A percentile compares a stretch with the other conserved stretches of the same genome.
phyloP scores from a whole-genome alignment of 1,140 invertebrate genomes.

The Cryptotermes secundus region DNA sequence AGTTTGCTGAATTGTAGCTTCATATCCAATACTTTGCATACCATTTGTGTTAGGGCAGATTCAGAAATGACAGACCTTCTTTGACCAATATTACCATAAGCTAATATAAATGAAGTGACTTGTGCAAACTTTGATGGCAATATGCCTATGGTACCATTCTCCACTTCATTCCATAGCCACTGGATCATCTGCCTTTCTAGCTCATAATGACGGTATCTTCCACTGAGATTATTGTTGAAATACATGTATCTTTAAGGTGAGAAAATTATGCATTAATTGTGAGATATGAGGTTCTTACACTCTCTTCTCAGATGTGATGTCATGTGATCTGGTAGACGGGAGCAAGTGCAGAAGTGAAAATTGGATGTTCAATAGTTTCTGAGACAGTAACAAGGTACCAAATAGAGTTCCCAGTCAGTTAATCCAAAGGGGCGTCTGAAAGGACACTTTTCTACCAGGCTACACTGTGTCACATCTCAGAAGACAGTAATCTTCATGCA shows the following conservation, averaged over 20 bases:
- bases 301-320: too few relatives aligned
- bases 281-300: too few relatives aligned
- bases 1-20: constrained; percentile 35
- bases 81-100: constrained; percentile 43
- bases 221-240: constrained; percentile 53
- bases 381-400: too few relatives aligned
- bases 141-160: constrained; percentile 43
- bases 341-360: too few relatives aligned
- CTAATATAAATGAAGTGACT: constrained; percentile 50
- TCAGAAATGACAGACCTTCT: constrained; percentile 34
- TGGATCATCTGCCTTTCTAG: constrained; percentile 50
- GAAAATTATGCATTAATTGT: too few relatives aligned
- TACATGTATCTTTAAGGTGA: constrained; percentile 49
- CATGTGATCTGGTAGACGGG: too few relatives aligned
- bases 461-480: too few relatives aligned
- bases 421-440: too few relatives aligned
- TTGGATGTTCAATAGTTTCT: too few relatives aligned
- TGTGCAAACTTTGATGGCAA: constrained; percentile 47
- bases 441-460: too few relatives aligned
- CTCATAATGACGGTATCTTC: constrained; percentile 48
- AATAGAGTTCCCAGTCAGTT: too few relatives aligned
- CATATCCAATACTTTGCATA: neutral
- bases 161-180: constrained; percentile 46
- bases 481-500: too few relatives aligned
- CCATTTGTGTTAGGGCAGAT: constrained; percentile 7